Evolutionary conservation across 2,888 invertebrate species (phyloP), one percentile per base, ranked within the genome.

Genomic region (Aphodius sticticus): DNA sequence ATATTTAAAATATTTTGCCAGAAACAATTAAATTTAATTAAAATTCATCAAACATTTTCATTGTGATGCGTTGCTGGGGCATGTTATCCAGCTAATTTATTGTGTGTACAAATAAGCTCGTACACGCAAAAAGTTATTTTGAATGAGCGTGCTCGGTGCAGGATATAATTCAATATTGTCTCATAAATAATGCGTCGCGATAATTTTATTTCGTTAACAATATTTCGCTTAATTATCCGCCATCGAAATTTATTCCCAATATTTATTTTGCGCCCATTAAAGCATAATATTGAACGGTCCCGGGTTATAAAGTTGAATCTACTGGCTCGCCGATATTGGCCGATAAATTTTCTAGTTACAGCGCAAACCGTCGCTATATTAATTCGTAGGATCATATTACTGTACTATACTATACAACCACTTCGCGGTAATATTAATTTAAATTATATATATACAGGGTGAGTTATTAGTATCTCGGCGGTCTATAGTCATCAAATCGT

Each of bases 321-420:
- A 5, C 53, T 53, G 9, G 53, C 12, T 9, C 53, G 53, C 53
- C 53, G 12, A 53, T 53, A 53, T 53, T 53, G 53, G 9, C 53
- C 53, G 53, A 53, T 53, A 53, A 53, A 53, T 53, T 53, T 53
- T 12, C 53, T 53, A 53, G 53, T 53, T 53, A 53, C 53, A 53
- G 9, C 7, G 53, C 53, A 1, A 53, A 7, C 53, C 12, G 12
- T 16, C 15, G 69, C 26, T 16, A 69, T 76, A 69, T 36, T 16
- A 69, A 69, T 76, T 76, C 69, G 26, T 16, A 35, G 7, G 69
- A 69, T 69, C 15, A 76, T 26, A 76, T 69, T 9, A 69, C 36
- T 69, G 36, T 69, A 69, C 69, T 53, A 26, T 7, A 76, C 15
- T 69, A 53, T 38, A 76, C 16, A 37, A 53, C 53, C n/a, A n/a